phyloP scores from a whole-genome alignment of 2,113 vertebrate species.

The Ameiurus melas region DNA sequence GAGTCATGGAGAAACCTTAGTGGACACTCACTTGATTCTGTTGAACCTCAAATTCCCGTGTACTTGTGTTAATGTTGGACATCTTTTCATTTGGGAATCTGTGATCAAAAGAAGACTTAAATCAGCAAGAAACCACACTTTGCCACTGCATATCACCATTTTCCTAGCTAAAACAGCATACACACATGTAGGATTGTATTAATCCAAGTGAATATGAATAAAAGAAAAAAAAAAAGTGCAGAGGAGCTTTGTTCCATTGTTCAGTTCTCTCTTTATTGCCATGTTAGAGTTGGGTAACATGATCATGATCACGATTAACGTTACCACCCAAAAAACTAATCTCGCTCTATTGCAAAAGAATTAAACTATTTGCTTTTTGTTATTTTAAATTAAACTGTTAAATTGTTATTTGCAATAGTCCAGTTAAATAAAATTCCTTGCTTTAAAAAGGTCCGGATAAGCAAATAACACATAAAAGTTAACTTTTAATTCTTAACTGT shows the following conservation, averaged over 20 bases:
- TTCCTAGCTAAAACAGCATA: not conserved
- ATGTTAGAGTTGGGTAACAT: not conserved
- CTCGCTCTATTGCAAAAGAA: not conserved
- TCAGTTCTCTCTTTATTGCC: not conserved
- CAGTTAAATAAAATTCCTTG: not conserved
- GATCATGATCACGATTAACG: not conserved
- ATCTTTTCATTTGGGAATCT: conserved; percentile 88
- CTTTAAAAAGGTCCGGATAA: not conserved
- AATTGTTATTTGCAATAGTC: not conserved
- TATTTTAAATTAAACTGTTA: not conserved
- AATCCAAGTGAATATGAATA: not conserved
- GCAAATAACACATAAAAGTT: not conserved
- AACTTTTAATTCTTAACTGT: not conserved
- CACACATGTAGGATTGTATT: not conserved
- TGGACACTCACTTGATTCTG: conserved; percentile 85
- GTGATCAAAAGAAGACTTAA: conserved; percentile 33
- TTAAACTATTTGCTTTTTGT: not conserved
- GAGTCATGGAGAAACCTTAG: not conserved
- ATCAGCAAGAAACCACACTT: not conserved
- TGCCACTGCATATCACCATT: not conserved
- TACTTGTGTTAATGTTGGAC: conserved; percentile 78
- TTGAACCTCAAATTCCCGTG: conserved; percentile 91
- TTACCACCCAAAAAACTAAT: not conserved
- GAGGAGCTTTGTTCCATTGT: not conserved
- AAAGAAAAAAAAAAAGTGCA: not conserved